phyloP scores from a whole-genome alignment of 2,888 invertebrate species.

The Bellardia bayeri region DNA sequence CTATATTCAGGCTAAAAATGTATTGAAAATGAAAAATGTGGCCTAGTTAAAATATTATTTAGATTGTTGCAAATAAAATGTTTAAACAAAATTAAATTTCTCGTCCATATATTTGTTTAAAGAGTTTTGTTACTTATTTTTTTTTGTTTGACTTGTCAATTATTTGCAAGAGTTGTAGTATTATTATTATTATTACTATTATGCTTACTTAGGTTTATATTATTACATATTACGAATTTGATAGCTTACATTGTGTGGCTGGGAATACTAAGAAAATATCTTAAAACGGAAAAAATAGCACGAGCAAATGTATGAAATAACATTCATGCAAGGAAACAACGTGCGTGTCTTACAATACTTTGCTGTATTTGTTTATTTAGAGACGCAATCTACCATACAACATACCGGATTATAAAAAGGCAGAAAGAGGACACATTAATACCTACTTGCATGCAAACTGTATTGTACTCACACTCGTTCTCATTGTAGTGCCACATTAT shows the following conservation, averaged over 20 bases:
- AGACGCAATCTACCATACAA: conserved; percentile 30
- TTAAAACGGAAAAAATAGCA: conserved; percentile 19
- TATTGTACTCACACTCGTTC: background rate
- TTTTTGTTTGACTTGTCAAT: conserved; percentile 59
- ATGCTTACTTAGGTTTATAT: conserved; percentile 62
- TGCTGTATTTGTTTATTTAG: conserved; percentile 61
- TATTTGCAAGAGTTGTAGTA: conserved; percentile 59
- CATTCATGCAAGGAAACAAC: conserved; percentile 59
- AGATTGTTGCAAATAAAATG: background rate
- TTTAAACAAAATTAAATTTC: conserved; percentile 18
- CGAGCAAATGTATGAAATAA: conserved; percentile 27
- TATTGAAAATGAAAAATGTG: conserved; percentile 50
- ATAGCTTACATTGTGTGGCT: conserved; percentile 48
- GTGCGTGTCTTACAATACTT: conserved; percentile 67
- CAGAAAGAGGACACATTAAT: conserved; percentile 24
- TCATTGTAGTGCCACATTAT: background rate
- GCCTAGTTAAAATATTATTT: conserved; percentile 32
- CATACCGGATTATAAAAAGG: background rate
- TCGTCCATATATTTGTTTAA: conserved; percentile 4
- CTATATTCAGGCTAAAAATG: conserved; percentile 19
- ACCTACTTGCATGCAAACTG: conserved; percentile 1
- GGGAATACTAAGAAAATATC: conserved; percentile 20
- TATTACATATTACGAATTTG: conserved; percentile 52
- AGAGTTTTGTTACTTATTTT: conserved; percentile 27
- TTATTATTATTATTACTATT: conserved; percentile 13